Evolutionary conservation across 2,113 vertebrate species (phyloP), one percentile per base, ranked within the genome.

Genomic region (Rutilus rutilus): DNA sequence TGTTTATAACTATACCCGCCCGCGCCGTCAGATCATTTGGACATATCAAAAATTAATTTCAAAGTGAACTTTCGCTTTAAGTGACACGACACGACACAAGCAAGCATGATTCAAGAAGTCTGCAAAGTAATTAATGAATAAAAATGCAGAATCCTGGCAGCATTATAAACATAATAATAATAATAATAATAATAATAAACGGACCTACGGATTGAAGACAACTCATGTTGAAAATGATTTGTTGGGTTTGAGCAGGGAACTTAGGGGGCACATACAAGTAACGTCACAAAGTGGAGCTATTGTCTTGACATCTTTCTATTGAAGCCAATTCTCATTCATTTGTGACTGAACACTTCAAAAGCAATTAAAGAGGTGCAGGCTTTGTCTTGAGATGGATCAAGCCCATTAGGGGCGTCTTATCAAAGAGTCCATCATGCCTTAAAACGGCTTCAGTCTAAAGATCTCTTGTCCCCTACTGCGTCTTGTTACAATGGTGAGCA

Each of bases 351-450:
- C 30, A 42, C 47, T 57, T 36, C 50, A 69, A 86, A 69, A 39
- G 10, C 76, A 71, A 71, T 42, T 85, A 85, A 52, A 79, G n/a
- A 85, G 25, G 6, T 0, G 0, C 52, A 21, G 2, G 21, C 4
- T 81, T 81, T 73, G 65, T 74, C 75, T 71, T 42, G n/a, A 78
- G 47, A 65, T 71, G 84, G 30, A 59, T 86, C 54, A 81, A 52
- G 33, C 25, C 67, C 39, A 62, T 79, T 80, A 59, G 10, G 10
- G 50, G 21, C 6, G 4, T 73, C 52, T 86, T 62, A 74, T 87
- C 82, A 87, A 73, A 80, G 23, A 60, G 59, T 75, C 69, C 30
- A 81, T 81, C 82, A 65, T 47, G 23, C 52, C 52, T 50, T 78
- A 81, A 33, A 74, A 75, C 60, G 14, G 27, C 39, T 64, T 33